Evolutionary conservation across 2,113 vertebrate species (phyloP), one percentile per base, ranked within the genome.

Genomic region (Brachypodius melanocephalos): DNA sequence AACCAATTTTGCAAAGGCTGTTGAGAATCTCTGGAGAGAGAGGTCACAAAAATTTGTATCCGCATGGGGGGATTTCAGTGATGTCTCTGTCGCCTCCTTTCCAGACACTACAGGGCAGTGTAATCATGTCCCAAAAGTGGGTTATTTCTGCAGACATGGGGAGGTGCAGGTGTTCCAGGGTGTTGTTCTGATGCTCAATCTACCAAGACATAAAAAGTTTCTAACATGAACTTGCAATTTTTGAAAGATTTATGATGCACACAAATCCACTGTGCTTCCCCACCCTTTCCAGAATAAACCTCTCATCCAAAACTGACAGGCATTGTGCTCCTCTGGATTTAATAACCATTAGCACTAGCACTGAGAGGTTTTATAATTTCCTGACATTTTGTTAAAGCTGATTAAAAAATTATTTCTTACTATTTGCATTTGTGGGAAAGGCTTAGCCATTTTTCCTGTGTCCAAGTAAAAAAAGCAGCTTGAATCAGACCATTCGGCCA

Each of bases 281-380:
- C 16, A 55, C 17, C 9, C 19, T 40, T 69, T 67, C 57, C 51
- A 88, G 65, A 66, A 55, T 6, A 38, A 28, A 73, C 1, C 5
- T 75, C 22, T 54, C 16, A 34, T 42, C 51, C 18, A 74, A 75
- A 78, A 51, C 10, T 63, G 17, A 16, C 8, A 22, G 18, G 25
- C 5, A 3, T 16, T 18, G 17, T 40, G 12, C 22, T 69, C 14
- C 18, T 77, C 11, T 31, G 78, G 42, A 17, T n/a, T 58, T 48
- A 52, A 43, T 34, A 81, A 18, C 6, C 22, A 22, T 29, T 40
- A 74, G 7, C 16, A 57, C 12, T 25, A 42, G 21, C 8, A 72
- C 5, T 12, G 5, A 5, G 18, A 20, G 4, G 5, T 0, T 4
- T 61, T n/a, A 43, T 21, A 12, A 2, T 74, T 42, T 32, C 14